Evolutionary conservation across 2,113 vertebrate genomes (phyloP), one percentile per base, ranked within the genome.

Genomic region (Heloderma charlesbogerti): DNA sequence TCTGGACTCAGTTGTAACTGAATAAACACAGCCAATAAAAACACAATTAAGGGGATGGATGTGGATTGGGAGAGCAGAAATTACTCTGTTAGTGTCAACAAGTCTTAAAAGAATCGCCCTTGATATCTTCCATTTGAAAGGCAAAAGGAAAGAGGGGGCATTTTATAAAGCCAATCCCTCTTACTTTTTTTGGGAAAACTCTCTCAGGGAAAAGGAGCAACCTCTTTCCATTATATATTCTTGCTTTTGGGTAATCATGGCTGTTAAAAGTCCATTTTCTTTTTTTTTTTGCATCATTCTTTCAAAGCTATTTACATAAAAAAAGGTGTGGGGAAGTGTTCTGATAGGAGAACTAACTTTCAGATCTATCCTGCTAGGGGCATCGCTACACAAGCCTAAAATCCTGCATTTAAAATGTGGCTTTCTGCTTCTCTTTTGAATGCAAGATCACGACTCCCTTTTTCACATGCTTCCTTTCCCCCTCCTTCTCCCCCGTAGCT

Each of bases 61-160:
- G 37, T 3, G 87, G 79, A 86, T 0, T 54, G 84, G 72, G 48
- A 71, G 89, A 95, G 81, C 82, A 93, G 75, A 90, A 96, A 91
- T 72, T 84, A 84, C 63, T 84, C 88, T 91, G 94, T 67, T 92
- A 0, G 16, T 81, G 88, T 89, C 92, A 78, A 88, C 66, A 67
- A 45, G 85, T 89, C 93, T 94, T 94, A 90, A 90, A 92, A 89
- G 89, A 92, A 94, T 95, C 82, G 92, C 88, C 85, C 22, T 10
- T 88, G 51, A 82, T 81, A 63, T 54, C 84, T 87, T 45, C 84
- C 71, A 63, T 51, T 88, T 89, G 0, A 1, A 94, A 78, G 45
- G 92, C 92, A 89, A 67, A 90, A 2, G 90, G 79, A 91, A 89
- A 90, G 90, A 93, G 92, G 90, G 67, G 74, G 63, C 31, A 34